phyloP scores from a whole-genome alignment of 2,113 vertebrate genomes.

The Delphinus delphis region DNA sequence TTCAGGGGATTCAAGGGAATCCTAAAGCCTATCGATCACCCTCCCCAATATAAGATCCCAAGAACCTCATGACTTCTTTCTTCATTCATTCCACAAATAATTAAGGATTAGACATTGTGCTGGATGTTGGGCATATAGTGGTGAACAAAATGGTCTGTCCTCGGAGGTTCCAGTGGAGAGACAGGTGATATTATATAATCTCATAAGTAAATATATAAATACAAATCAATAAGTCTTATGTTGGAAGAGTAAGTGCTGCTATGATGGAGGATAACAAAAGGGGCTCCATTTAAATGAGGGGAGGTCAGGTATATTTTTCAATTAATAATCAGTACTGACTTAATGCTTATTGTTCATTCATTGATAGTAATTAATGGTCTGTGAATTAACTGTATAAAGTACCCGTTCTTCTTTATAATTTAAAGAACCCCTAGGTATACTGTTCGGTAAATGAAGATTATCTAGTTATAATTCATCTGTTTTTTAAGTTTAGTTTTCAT shows the following conservation, averaged over 20 bases:
- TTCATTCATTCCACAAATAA: background rate
- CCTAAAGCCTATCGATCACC: background rate
- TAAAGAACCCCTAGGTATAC: too few species aligned
- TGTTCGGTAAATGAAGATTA: too few species aligned
- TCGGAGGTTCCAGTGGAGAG: background rate
- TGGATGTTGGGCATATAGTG: background rate
- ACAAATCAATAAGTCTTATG: background rate
- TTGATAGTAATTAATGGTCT: background rate
- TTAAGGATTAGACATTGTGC: background rate
- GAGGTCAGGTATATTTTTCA: background rate
- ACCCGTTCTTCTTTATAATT: too few species aligned
- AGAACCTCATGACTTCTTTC: background rate
- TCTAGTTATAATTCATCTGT: too few species aligned
- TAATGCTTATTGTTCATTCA: background rate
- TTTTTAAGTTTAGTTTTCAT: background rate
- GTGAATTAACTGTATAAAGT: too few species aligned
- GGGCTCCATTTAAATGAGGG: background rate
- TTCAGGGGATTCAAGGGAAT: background rate
- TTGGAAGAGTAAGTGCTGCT: background rate
- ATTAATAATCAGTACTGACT: background rate
- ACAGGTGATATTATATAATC: background rate
- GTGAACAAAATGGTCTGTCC: background rate
- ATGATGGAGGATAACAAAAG: background rate
- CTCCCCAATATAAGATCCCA: background rate
- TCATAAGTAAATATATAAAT: constrained; percentile 16